Evolutionary conservation across 2,113 vertebrate species (phyloP).

Genomic region (Grammomys surdaster): DNA sequence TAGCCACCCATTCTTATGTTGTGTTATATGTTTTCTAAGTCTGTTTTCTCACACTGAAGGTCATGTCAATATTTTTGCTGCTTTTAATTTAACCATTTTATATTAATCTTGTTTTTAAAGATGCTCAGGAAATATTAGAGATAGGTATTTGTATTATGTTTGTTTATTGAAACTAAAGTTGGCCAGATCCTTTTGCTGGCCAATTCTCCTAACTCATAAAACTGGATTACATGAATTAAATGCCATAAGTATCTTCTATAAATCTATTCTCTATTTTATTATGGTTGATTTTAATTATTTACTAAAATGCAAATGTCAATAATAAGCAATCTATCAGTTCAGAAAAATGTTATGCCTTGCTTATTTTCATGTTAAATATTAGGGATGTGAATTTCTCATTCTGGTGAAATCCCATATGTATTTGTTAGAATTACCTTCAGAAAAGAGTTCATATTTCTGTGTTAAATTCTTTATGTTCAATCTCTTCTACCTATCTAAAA

Average conservation of each 20-base stretch:
- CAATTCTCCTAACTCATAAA: background rate
- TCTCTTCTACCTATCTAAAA: background rate
- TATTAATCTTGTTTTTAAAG: background rate
- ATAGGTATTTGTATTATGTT: background rate
- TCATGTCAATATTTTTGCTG: background rate
- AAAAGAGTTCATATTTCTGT: background rate
- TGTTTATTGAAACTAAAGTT: background rate
- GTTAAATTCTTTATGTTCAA: background rate
- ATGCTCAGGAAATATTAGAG: background rate
- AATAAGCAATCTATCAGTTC: background rate
- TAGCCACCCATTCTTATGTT: background rate
- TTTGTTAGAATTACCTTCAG: background rate
- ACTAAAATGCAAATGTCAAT: background rate
- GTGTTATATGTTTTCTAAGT: background rate
- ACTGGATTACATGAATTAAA: background rate
- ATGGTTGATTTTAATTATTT: background rate
- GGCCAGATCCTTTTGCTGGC: background rate
- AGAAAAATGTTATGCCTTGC: background rate
- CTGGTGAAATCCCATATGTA: background rate
- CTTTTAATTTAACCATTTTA: background rate
- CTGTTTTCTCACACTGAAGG: background rate
- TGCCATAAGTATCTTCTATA: background rate
- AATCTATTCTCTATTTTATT: background rate
- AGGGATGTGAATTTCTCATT: constrained; percentile 4
- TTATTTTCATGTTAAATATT: background rate